Conservation (phyloP, 2,797 vertebrate genomes). For the Ctenopoma kingsleyae region DNA sequence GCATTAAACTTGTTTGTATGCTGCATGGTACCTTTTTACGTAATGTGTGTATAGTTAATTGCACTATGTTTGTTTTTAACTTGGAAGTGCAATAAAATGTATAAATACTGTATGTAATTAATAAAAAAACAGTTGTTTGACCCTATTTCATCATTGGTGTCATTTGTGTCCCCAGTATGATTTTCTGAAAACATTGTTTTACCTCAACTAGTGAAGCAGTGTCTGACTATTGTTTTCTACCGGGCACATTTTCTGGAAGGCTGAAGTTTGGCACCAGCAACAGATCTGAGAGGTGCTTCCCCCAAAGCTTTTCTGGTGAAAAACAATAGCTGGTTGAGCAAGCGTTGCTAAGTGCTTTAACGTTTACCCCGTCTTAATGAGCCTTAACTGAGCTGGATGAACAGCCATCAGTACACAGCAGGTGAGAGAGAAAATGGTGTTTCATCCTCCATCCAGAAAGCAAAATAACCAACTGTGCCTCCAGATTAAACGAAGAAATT, state of each 20-base stretch:
- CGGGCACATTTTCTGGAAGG: conserved; percentile 34
- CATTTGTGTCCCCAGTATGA: conserved; percentile 28
- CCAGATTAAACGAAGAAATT: conserved; percentile 2
- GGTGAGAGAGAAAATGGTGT: conserved; percentile 13
- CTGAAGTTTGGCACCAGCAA: conserved; percentile 51
- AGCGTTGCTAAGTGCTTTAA: conserved; percentile 54
- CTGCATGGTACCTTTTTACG: conserved; percentile 86
- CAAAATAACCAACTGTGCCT: not conserved
- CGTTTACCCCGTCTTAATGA: conserved; percentile 62
- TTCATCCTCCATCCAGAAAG: conserved; percentile 19
- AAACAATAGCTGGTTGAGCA: conserved; percentile 67
- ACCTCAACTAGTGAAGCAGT: conserved; percentile 14
- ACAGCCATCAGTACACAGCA: conserved; percentile 14
- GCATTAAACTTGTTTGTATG: conserved; percentile 81
- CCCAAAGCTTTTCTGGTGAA: conserved; percentile 47
- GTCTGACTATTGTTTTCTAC: conserved; percentile 48
- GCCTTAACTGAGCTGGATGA: conserved; percentile 48
- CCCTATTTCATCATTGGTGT: conserved; percentile 27
- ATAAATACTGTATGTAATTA: conserved; percentile 88
- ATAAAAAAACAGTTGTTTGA: conserved; percentile 80
- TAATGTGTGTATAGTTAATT: conserved; percentile 83
- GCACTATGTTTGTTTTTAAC: conserved; percentile 88
- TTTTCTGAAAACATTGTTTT: conserved; percentile 27
- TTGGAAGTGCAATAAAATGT: conserved; percentile 88
- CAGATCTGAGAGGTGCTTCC: conserved; percentile 36